Conservation (phyloP, 2,113 vertebrate genomes). For the Zeus faber region DNA sequence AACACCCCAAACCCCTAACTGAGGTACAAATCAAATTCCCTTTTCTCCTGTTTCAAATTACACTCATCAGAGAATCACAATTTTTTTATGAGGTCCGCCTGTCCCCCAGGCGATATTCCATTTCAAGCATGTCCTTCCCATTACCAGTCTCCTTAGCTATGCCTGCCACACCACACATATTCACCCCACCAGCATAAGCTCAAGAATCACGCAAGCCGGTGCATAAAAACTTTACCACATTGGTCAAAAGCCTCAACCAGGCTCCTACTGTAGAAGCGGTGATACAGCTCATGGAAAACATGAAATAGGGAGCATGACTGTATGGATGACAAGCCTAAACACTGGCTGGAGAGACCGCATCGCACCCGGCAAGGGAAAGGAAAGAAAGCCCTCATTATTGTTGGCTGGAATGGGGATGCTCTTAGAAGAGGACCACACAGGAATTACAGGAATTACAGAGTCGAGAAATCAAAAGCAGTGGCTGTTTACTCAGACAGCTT, state of each 20-base stretch:
- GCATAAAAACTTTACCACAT: constrained; percentile 30
- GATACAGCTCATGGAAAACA: constrained; percentile 48
- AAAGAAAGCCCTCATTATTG: constrained; percentile 34
- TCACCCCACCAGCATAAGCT: constrained; percentile 7
- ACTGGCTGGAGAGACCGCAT: constrained; percentile 43
- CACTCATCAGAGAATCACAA: background rate
- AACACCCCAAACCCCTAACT: too few relatives aligned
- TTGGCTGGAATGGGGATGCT: constrained; percentile 35
- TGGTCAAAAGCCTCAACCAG: constrained; percentile 32
- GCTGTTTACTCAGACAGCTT: too few relatives aligned
- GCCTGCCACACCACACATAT: constrained; percentile 16
- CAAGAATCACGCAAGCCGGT: constrained; percentile 28
- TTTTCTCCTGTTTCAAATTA: constrained; percentile 14
- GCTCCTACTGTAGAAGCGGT: constrained; percentile 22
- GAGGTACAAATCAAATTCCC: too few relatives aligned
- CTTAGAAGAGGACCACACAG: constrained; percentile 30
- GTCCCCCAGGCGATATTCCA: constrained; percentile 3
- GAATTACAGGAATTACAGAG: too few relatives aligned
- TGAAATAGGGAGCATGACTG: constrained; percentile 29
- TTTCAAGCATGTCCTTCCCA: constrained; percentile 27
- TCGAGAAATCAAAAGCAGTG: too few relatives aligned
- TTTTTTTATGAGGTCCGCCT: constrained; percentile 39
- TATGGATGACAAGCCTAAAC: constrained; percentile 30
- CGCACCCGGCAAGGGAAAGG: constrained; percentile 15
- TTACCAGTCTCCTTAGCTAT: constrained; percentile 18